These are phyloP conservation scores for Cervus canadensis DNA, from an alignment of 2,113 vertebrate genomes.

Conservation along the genomic window DNA sequence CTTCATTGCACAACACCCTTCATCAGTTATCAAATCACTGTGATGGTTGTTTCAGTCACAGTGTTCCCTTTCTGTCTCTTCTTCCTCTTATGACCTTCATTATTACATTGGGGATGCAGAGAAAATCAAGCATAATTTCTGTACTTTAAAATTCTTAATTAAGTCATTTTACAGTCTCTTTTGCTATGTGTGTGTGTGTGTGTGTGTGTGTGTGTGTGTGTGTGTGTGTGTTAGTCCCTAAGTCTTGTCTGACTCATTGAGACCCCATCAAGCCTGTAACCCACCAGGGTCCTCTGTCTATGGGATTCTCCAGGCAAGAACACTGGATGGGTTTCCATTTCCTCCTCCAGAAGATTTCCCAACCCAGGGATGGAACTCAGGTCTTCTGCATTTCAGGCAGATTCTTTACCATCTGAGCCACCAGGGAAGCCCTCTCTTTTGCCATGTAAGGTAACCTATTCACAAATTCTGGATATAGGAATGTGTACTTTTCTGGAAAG, in stretches of 20 bases:
- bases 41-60: background rate
- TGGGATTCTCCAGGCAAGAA: background rate
- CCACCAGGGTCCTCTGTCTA: background rate
- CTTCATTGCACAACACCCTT: background rate
- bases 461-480: background rate
- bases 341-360: background rate
- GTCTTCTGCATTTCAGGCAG: background rate
- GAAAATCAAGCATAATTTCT: background rate
- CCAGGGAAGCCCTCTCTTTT: background rate
- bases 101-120: background rate
- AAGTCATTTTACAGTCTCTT: background rate
- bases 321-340: background rate
- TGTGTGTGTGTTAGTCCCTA: background rate
- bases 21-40: background rate
- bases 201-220: background rate
- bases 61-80: background rate
- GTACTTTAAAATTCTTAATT: background rate
- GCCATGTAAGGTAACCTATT: background rate
- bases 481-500: background rate
- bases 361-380: background rate
- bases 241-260: background rate
- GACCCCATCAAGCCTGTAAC: background rate
- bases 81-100: background rate
- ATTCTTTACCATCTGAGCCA: background rate
- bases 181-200: fast-evolving